A percentile compares a stretch with the other conserved stretches of the same genome.
Evolutionary conservation across 2,113 vertebrate genomes (phyloP).

Genomic region (Chauna torquata): DNA sequence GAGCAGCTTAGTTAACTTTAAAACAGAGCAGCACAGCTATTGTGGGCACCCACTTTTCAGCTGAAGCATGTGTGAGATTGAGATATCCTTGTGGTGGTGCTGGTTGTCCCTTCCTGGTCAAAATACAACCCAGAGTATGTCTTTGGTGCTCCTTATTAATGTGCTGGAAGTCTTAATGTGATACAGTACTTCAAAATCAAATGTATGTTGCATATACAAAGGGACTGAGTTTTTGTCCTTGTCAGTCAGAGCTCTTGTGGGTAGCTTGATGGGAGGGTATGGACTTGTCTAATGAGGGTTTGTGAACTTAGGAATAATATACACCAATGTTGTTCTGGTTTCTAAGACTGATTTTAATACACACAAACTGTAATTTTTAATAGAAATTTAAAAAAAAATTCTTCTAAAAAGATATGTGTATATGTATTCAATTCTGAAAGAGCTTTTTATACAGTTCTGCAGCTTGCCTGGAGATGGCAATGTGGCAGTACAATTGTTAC

Average conservation of each 20-base stretch:
- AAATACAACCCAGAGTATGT: background rate
- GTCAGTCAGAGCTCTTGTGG: background rate
- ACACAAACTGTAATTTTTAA: background rate
- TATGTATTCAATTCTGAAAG: accelerated
- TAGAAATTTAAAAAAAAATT: background rate
- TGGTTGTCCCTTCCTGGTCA: background rate
- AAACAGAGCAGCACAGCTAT: background rate
- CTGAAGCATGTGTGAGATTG: background rate
- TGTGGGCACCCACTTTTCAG: background rate
- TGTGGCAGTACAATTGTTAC: background rate
- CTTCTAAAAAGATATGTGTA: accelerated
- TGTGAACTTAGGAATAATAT: background rate
- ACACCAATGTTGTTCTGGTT: accelerated
- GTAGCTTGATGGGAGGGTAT: background rate
- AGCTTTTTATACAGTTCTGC: background rate
- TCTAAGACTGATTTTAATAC: background rate
- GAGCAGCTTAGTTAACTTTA: slow-evolving; percentile 5
- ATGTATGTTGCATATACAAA: too few relatives aligned
- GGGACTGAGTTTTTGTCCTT: background rate
- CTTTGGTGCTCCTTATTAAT: background rate
- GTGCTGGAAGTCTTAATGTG: background rate
- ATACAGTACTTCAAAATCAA: background rate
- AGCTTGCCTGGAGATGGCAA: slow-evolving; percentile 62
- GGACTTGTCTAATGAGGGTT: background rate
- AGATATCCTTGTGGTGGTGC: background rate